Evolutionary conservation across 2,888 invertebrate species (phyloP).

Genomic region (Diogma glabrata): DNA sequence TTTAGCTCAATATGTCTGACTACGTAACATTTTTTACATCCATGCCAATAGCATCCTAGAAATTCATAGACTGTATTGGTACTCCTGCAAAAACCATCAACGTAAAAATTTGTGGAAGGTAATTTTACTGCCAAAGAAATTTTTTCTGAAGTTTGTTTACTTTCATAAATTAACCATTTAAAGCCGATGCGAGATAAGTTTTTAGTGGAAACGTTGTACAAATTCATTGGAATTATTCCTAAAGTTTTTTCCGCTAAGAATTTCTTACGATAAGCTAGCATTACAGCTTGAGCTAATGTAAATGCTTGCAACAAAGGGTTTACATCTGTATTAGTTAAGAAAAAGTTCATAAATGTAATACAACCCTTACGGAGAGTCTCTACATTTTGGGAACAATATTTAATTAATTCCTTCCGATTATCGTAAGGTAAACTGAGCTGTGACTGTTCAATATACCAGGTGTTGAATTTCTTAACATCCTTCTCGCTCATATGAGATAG

Average conservation of each 20-base stretch:
- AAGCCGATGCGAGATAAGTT: neutral
- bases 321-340: neutral
- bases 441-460: neutral
- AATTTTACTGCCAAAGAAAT: neutral
- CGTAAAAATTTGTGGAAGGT: neutral
- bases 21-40: neutral
- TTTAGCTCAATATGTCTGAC: neutral
- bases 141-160: neutral
- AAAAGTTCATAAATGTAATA: neutral
- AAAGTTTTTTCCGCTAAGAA: neutral
- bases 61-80: neutral
- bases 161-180: too few species aligned
- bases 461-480: neutral
- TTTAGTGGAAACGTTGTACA: neutral
- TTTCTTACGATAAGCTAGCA: neutral
- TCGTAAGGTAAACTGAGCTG: neutral
- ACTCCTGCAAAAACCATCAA: neutral
- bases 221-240: neutral
- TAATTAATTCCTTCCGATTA: neutral
- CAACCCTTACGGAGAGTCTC: neutral
- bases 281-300: constrained; percentile 1
- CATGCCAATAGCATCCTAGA: neutral
- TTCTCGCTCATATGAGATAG: neutral
- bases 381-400: neutral
- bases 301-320: neutral